Evolutionary conservation across 2,888 invertebrate species (phyloP).

Genomic region (Lepetodrilus schrolli): DNA sequence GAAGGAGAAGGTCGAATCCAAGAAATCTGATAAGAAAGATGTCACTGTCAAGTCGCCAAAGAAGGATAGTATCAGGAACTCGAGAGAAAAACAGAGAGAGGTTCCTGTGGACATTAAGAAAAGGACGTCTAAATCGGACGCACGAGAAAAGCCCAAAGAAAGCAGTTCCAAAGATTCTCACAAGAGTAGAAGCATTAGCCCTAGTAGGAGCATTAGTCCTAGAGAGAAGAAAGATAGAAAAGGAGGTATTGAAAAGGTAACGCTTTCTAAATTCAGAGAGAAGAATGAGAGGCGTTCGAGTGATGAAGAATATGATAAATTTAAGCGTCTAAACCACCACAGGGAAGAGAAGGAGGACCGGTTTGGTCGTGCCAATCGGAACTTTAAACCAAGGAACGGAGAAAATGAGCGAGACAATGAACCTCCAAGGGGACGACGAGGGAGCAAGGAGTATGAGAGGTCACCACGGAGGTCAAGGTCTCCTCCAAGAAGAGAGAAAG

Average conservation of each 20-base stretch:
- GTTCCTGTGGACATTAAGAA: background rate
- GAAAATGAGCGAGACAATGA: background rate
- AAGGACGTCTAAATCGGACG: conserved; percentile 29
- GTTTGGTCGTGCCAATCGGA: background rate
- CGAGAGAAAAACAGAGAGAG: background rate
- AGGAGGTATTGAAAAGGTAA: conserved; percentile 17
- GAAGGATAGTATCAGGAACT: background rate
- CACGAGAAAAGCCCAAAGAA: conserved; percentile 31
- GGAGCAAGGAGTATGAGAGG: conserved; percentile 28
- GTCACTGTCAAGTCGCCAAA: background rate
- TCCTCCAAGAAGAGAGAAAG: conserved; percentile 32
- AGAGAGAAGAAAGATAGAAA: conserved; percentile 17
- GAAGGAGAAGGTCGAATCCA: background rate
- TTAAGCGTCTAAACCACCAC: conserved; percentile 28
- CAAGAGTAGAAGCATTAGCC: conserved; percentile 18
- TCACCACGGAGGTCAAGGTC: conserved; percentile 42
- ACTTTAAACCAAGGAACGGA: background rate
- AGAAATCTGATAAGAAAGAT: background rate
- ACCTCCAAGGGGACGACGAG: conserved; percentile 18
- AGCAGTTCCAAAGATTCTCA: conserved; percentile 19
- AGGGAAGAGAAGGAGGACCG: conserved; percentile 1
- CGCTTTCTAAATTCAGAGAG: conserved; percentile 19
- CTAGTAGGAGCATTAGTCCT: too few relatives aligned
- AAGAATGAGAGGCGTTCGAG: conserved; percentile 12
- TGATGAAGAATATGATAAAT: conserved; percentile 32